These are phyloP conservation scores for Lasiurus cinereus DNA, from an alignment of 2,113 vertebrate species.

Conservation along the genomic window DNA sequence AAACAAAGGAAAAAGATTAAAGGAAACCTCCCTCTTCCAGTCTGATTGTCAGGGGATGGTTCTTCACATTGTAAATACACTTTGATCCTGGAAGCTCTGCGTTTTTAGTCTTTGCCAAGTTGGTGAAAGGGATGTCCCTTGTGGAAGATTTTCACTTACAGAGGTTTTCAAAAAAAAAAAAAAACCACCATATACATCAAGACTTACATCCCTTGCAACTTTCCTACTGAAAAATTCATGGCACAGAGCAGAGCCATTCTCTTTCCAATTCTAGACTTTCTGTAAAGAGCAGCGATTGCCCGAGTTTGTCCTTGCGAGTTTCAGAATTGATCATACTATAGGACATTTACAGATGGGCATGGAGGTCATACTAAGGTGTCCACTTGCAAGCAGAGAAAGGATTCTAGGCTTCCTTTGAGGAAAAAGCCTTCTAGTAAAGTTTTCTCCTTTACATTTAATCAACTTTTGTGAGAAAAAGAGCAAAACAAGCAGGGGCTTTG, in stretches of 20 bases:
- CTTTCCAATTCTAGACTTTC: slow-evolving; percentile 14
- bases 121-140: slow-evolving; percentile 77
- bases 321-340: slow-evolving; percentile 74
- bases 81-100: slow-evolving; percentile 79
- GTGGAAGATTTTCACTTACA: slow-evolving; percentile 77
- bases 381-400: slow-evolving; percentile 63
- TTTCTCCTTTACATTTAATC: slow-evolving; percentile 79
- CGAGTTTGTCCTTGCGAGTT: slow-evolving; percentile 72
- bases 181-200: slow-evolving; percentile 65
- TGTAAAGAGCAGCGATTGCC: slow-evolving; percentile 77
- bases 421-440: slow-evolving; percentile 72
- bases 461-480: slow-evolving; percentile 40
- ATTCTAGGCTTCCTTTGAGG: slow-evolving; percentile 66
- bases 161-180: slow-evolving; percentile 4
- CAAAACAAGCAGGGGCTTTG: not conserved
- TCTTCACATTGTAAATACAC: slow-evolving; percentile 60
- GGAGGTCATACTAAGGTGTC: slow-evolving; percentile 73
- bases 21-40: slow-evolving; percentile 68
- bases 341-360: slow-evolving; percentile 74
- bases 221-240: slow-evolving; percentile 75
- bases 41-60: slow-evolving; percentile 68
- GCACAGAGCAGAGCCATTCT: slow-evolving; percentile 37
- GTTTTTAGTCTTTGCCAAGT: slow-evolving; percentile 69
- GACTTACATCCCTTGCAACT: slow-evolving; percentile 71
- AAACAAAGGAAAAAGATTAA: slow-evolving; percentile 79